phyloP scores from a whole-genome alignment of 2,888 invertebrate genomes.

The Diadromus collaris region DNA sequence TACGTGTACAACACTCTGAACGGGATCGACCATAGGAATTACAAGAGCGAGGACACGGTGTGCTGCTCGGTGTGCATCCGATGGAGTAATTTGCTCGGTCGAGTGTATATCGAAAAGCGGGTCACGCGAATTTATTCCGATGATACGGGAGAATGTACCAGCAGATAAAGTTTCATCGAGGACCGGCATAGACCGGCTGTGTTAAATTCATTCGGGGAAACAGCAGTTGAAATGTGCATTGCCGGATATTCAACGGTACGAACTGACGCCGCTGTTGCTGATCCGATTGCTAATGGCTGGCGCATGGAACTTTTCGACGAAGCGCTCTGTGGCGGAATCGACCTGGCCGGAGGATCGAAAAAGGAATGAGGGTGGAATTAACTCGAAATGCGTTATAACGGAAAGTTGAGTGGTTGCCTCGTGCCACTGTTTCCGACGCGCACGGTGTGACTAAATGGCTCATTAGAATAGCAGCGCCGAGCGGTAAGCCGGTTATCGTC shows the following conservation, averaged over 20 bases:
- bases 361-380: slow-evolving; percentile 8
- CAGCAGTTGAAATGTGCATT: slow-evolving; percentile 2
- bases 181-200: background rate
- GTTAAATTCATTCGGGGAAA: slow-evolving; percentile 7
- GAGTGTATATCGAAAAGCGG: slow-evolving; percentile 15
- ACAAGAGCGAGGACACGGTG: slow-evolving; percentile 1
- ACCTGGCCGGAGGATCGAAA: background rate
- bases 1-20: slow-evolving; percentile 5
- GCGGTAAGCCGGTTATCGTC: background rate
- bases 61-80: background rate
- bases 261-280: slow-evolving; percentile 1
- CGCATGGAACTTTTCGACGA: slow-evolving; percentile 17
- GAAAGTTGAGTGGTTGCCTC: slow-evolving; percentile 1
- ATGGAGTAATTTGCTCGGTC: slow-evolving; percentile 14
- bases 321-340: background rate
- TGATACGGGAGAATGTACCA: background rate
- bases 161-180: slow-evolving; percentile 11
- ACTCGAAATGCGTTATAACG: slow-evolving; percentile 13
- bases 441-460: slow-evolving; percentile 8
- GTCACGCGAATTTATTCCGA: slow-evolving; percentile 6
- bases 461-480: background rate
- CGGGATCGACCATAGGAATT: background rate
- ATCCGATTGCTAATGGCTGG: slow-evolving; percentile 25
- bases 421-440: background rate
- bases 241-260: slow-evolving; percentile 13